phyloP scores from a whole-genome alignment of 2,797 vertebrate species.

The Microctenopoma steveboyesi region DNA sequence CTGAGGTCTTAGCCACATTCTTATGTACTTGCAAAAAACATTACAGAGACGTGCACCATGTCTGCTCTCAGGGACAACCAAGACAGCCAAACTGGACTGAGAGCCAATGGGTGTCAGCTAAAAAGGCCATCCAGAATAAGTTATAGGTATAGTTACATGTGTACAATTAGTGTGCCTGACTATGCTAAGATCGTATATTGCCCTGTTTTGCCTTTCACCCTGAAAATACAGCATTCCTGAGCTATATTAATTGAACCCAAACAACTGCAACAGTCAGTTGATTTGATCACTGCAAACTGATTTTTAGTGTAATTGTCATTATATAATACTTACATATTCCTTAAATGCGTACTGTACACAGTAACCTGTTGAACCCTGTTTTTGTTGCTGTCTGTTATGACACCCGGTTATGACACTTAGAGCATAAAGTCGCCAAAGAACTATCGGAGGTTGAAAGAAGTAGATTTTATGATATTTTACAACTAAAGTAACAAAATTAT shows the following conservation, averaged over 20 bases:
- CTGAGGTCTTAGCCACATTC: constrained; percentile 53
- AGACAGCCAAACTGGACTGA: constrained; percentile 43
- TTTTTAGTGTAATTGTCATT: neutral
- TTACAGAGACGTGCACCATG: constrained; percentile 51
- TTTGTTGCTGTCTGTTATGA: no score
- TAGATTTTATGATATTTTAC: no score
- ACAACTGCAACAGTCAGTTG: neutral
- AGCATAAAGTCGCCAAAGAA: no score
- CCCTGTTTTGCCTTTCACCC: constrained; percentile 23
- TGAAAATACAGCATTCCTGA: constrained; percentile 6
- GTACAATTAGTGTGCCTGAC: constrained; percentile 38
- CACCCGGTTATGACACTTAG: no score
- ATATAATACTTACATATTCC: neutral
- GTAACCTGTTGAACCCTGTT: neutral
- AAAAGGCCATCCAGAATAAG: constrained; percentile 57
- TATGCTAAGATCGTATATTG: constrained; percentile 60
- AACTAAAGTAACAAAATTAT: no score
- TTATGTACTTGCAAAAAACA: constrained; percentile 67
- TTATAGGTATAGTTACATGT: constrained; percentile 55
- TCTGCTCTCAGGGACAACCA: constrained; percentile 55
- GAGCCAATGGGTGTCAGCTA: constrained; percentile 63
- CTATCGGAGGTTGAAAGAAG: no score
- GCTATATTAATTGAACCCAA: neutral
- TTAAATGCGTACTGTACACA: neutral
- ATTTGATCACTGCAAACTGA: neutral